phyloP scores from a whole-genome alignment of 1,140 invertebrate species.

The Drosophila ananassae region DNA sequence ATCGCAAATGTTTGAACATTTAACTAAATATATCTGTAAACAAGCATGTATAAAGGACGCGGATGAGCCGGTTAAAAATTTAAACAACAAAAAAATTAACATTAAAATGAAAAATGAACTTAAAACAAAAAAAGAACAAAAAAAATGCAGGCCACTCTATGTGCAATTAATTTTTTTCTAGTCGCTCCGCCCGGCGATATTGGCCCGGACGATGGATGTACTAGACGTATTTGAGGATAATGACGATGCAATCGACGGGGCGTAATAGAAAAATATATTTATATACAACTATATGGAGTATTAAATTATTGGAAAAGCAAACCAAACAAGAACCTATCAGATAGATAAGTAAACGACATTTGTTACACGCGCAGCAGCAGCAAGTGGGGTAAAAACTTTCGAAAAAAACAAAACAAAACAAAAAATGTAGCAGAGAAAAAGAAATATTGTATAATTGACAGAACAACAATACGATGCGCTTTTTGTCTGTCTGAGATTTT shows the following conservation, averaged over 20 bases:
- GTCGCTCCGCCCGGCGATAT: constrained; percentile 50
- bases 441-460: constrained; percentile 69
- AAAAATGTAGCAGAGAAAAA: constrained; percentile 22
- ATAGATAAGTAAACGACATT: constrained; percentile 76
- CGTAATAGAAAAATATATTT: constrained; percentile 84
- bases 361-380: constrained; percentile 58
- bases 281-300: constrained; percentile 80
- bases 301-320: constrained; percentile 77
- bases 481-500: constrained; percentile 74
- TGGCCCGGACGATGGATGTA: constrained; percentile 45
- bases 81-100: constrained; percentile 11
- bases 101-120: constrained; percentile 4
- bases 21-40: constrained; percentile 61
- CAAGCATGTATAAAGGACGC: constrained; percentile 52
- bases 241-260: constrained; percentile 56
- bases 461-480: constrained; percentile 65
- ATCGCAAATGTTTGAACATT: constrained; percentile 60
- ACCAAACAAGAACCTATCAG: constrained; percentile 68
- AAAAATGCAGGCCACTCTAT: constrained; percentile 70
- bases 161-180: constrained; percentile 81
- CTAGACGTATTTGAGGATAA: constrained; percentile 43
- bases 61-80: constrained; percentile 32
- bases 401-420: not conserved
- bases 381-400: constrained; percentile 47
- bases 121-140: constrained; percentile 11